phyloP scores from a whole-genome alignment of 1,140 invertebrate species.

The Drosophila mojavensis region DNA sequence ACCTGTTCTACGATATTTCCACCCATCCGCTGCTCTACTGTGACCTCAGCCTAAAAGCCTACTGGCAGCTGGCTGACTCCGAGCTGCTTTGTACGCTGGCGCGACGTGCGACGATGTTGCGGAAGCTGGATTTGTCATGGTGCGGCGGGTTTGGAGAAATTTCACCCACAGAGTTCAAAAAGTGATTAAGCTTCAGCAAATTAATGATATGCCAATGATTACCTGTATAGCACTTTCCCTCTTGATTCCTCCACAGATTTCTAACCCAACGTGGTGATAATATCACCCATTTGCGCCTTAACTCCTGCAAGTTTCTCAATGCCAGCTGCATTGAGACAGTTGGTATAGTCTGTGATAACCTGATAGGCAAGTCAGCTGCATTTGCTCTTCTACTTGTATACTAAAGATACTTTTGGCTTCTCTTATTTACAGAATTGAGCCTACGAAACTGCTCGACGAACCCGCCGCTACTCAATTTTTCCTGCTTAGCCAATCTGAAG shows the following conservation, averaged over 20 bases:
- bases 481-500: constrained; percentile 86
- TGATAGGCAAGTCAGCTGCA: constrained; percentile 86
- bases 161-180: constrained; percentile 80
- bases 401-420: not conserved
- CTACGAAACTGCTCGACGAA: constrained; percentile 85
- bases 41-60: constrained; percentile 91
- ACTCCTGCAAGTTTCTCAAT: constrained; percentile 91
- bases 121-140: constrained; percentile 94
- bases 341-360: constrained; percentile 87
- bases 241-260: constrained; percentile 85
- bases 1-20: constrained; percentile 89
- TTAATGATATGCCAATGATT: not conserved
- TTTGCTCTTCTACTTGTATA: not conserved
- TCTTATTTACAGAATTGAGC: constrained; percentile 87
- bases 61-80: constrained; percentile 88
- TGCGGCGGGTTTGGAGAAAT: constrained; percentile 89
- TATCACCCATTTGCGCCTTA: constrained; percentile 89
- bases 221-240: not conserved
- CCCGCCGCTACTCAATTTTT: constrained; percentile 87
- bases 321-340: constrained; percentile 87
- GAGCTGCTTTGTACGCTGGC: constrained; percentile 74
- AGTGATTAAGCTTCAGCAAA: constrained; percentile 49
- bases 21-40: constrained; percentile 91
- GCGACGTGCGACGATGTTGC: constrained; percentile 88
- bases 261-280: constrained; percentile 87